Evolutionary conservation across 2,888 invertebrate genomes (phyloP), one percentile per base, ranked within the genome.

Genomic region (Isoperla grammatica): DNA sequence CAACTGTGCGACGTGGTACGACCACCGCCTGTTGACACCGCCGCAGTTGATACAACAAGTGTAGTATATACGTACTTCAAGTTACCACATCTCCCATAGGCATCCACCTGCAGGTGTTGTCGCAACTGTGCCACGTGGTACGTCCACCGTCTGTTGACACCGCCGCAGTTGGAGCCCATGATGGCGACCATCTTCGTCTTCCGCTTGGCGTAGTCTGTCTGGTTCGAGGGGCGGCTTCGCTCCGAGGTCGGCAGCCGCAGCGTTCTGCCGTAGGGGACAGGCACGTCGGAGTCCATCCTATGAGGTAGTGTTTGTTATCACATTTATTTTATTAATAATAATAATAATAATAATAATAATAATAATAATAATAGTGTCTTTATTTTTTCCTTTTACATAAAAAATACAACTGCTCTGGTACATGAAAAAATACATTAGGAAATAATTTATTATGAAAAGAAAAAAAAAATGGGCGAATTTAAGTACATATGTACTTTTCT

Each of bases 151-250:
- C 64, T 63, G 60, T 70, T 71, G 35, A 61, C 57, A 6, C 71
- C 69, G 13, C 70, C 68, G 57, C 72, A 72, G 60, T 71, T 71
- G 13, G 70, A 85, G 22, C 80, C 79, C 65, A 86, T 72, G 35
- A 82, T 75, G 0, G 83, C 75, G 0, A 78, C 77, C 4, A 81
- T 66, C 9, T 48, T 72, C 63, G n/a, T 71, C 63, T 79, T 79
- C 73, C 64, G 71, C 1, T 17, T 15, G 67, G 8, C 67, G 68
- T 29, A 69, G 50, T 68, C 67, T 6, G 13, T 23, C n/a, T 37
- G 8, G 9, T 23, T n/a, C 35, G 35, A n/a, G 12, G 5, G 40
- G 3, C 17, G 29, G 6, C 23, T 13, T 3, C 20, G 46, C 23
- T 60, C 60, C 13, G 13, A 15, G 9, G 19, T 17, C 4, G 48